Evolutionary conservation across 2,888 invertebrate species (phyloP), one percentile per base, ranked within the genome.

Genomic region (Drosophila longiperda): DNA sequence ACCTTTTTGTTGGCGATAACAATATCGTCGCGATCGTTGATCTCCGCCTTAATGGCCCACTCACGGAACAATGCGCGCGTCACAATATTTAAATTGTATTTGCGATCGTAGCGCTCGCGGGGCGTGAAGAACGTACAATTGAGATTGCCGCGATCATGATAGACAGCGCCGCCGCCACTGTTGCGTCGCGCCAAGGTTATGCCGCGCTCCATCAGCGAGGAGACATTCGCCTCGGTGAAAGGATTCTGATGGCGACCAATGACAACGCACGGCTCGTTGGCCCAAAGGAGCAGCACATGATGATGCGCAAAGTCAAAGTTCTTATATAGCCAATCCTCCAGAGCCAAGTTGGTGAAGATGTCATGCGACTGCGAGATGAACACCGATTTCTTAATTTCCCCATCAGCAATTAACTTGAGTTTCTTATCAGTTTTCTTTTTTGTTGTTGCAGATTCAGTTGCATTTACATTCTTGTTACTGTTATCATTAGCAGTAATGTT

Each of bases 231-330:
- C 93, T 99, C 99, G 38, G 96, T 92, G 97, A 99, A 99, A 1
- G 99, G 98, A 93, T 99, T 99, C 93, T 99, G 99, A 93, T 99
- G 98, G 66, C 98, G 95, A 8, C 99, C 99, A 91, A 99, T 96
- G 7, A 99, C 99, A 62, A 99, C 97, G 91, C 98, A 97, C 0
- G 99, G 99, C 80, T 96, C 95, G 93, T 99, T 99, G 62, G 96
- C 95, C 98, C 99, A 99, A 66, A 99, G 94, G 93, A 99, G 95
- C 91, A 99, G 94, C 3, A 98, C 94, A 92, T 98, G 97, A 91
- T 97, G 96, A 71, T 96, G 95, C 7, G 95, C 94, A 83, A 98
- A 97, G 92, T 98, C 96, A 92, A 96, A 96, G 91, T 98, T 97
- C 64, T 95, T 95, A 93, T 98, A 99, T 88, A 99, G 94, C 98